Evolutionary conservation across 1,140 invertebrate species (phyloP).

Genomic region (Apis mellifera): DNA sequence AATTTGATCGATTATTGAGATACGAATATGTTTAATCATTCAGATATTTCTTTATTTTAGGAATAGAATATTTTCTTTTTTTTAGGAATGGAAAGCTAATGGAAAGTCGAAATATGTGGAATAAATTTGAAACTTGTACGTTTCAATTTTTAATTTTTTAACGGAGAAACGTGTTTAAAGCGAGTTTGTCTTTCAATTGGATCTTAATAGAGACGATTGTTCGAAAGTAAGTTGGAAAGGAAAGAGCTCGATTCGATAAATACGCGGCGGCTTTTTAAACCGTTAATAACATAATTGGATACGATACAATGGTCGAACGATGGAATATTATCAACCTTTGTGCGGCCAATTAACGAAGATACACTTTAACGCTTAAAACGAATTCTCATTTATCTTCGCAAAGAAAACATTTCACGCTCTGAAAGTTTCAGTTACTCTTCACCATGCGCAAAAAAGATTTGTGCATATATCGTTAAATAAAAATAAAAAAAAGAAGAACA

Average conservation of each 20-base stretch:
- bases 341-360: neutral
- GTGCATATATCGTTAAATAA: no score
- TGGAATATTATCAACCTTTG: neutral
- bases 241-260: neutral
- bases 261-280: neutral
- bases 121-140: no score
- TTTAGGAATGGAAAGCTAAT: no score
- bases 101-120: no score
- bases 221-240: no score
- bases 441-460: neutral
- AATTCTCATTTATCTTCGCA: neutral
- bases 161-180: no score
- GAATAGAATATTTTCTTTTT: no score
- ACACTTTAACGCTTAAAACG: neutral
- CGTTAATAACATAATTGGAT: neutral
- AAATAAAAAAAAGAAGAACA: no score
- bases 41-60: no score
- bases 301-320: neutral
- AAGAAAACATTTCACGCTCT: neutral
- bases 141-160: no score
- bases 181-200: neutral
- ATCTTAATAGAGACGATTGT: neutral
- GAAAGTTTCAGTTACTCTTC: neutral
- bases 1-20: no score
- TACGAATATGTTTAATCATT: no score